Percentiles rank a stretch among this genome's conserved stretches.
These are phyloP conservation scores for Melanostoma mellinum DNA, from an alignment of 2,888 invertebrate genomes.

Conservation along the genomic window DNA sequence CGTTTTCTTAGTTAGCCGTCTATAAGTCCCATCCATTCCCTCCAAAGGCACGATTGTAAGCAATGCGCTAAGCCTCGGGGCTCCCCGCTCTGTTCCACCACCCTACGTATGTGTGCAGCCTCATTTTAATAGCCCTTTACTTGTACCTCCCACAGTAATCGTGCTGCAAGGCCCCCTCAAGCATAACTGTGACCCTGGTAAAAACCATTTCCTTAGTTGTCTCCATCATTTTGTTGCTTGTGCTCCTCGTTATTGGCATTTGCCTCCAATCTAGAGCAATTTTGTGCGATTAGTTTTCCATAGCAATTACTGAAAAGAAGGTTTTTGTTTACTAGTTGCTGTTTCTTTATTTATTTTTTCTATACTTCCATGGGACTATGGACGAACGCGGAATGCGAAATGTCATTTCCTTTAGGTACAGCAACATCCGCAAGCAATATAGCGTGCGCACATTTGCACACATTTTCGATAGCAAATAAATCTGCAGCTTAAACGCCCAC, in stretches of 20 bases:
- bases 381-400: conserved; percentile 38
- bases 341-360: background rate
- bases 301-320: conserved; percentile 66
- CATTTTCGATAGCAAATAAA: conserved; percentile 57
- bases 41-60: too few species aligned
- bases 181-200: background rate
- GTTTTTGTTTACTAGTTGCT: conserved; percentile 1
- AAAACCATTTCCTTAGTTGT: conserved; percentile 17
- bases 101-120: too few species aligned
- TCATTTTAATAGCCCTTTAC: too few species aligned
- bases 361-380: conserved; percentile 31
- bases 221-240: conserved; percentile 9
- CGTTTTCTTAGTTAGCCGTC: too few species aligned
- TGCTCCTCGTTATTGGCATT: conserved; percentile 65
- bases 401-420: conserved; percentile 52
- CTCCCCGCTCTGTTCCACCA: too few species aligned
- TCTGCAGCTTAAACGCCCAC: conserved; percentile 57
- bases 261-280: conserved; percentile 72
- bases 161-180: background rate
- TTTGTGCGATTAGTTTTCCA: conserved; percentile 73
- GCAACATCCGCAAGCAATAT: conserved; percentile 52
- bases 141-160: background rate
- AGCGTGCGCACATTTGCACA: conserved; percentile 36
- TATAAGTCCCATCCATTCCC: too few species aligned
- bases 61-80: too few species aligned